Percentiles rank a stretch among this genome's conserved stretches.
phyloP scores from a whole-genome alignment of 2,113 vertebrate genomes.

The Periophthalmodon schlosseri region DNA sequence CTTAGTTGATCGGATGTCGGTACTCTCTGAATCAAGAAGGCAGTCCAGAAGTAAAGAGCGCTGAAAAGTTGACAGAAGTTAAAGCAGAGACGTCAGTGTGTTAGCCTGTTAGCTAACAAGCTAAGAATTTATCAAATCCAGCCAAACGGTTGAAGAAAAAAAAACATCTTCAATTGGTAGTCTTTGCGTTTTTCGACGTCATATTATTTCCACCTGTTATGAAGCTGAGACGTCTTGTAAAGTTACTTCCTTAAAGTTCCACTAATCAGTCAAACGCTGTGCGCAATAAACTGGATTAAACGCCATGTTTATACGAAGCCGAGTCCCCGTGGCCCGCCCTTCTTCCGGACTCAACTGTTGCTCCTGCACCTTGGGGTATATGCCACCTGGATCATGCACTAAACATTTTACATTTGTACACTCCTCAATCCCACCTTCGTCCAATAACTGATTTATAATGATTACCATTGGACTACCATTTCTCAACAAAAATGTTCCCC shows the following conservation, averaged over 20 bases:
- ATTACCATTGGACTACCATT: not conserved
- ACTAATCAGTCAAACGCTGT: constrained; percentile 56
- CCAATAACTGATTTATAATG: not conserved
- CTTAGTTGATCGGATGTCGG: constrained; percentile 8
- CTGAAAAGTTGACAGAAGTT: constrained; percentile 67
- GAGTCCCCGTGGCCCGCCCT: constrained; percentile 59
- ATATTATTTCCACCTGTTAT: constrained; percentile 63
- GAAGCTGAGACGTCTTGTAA: constrained; percentile 14
- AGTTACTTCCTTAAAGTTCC: constrained; percentile 61
- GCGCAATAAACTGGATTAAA: constrained; percentile 43
- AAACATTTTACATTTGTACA: not conserved
- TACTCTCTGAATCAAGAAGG: constrained; percentile 44
- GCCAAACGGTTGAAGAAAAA: not conserved
- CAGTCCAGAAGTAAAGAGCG: constrained; percentile 14
- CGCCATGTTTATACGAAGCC: constrained; percentile 69
- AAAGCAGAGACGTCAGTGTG: constrained; percentile 41
- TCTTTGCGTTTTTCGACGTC: constrained; percentile 22
- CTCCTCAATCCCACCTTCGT: not conserved
- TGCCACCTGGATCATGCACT: not conserved
- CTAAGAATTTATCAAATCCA: constrained; percentile 47
- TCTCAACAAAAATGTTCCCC: not conserved
- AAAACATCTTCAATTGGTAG: not conserved
- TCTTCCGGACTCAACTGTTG: constrained; percentile 55
- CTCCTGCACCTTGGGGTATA: not conserved
- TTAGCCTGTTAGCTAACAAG: constrained; percentile 60